A percentile compares a stretch with the other conserved stretches of the same genome.
Evolutionary conservation across 2,888 invertebrate genomes (phyloP).

Genomic region (Nymphalis urticae): DNA sequence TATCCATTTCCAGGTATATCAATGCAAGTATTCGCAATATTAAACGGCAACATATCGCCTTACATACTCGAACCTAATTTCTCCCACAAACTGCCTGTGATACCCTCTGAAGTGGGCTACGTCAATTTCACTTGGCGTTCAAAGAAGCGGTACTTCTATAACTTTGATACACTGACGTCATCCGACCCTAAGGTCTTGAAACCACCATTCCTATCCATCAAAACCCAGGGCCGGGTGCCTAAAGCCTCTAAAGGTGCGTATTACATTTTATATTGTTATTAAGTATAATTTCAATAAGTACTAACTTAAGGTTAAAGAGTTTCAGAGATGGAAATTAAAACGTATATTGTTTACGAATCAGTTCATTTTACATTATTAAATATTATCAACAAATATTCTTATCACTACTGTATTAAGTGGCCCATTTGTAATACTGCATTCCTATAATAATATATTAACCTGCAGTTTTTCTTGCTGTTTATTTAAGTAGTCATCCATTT

Average conservation of each 20-base stretch:
- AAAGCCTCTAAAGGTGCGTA: conserved; percentile 89
- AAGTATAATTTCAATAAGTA: not conserved
- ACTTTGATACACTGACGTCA: conserved; percentile 92
- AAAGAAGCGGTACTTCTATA: conserved; percentile 91
- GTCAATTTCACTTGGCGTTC: conserved; percentile 96
- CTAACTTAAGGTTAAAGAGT: too few relatives aligned
- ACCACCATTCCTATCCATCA: conserved; percentile 93
- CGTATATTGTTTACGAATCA: too few relatives aligned
- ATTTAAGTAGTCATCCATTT: too few relatives aligned
- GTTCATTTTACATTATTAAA: too few relatives aligned
- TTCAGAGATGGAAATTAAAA: too few relatives aligned
- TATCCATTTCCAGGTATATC: conserved; percentile 84
- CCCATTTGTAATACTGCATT: too few relatives aligned
- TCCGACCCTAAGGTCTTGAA: conserved; percentile 91
- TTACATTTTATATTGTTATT: not conserved
- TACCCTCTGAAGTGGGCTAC: conserved; percentile 94
- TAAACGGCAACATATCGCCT: conserved; percentile 91
- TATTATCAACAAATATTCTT: too few relatives aligned
- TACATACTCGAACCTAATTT: conserved; percentile 95
- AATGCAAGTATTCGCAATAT: conserved; percentile 94
- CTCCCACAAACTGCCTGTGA: conserved; percentile 93
- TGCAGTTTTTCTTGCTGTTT: too few relatives aligned
- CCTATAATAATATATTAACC: too few relatives aligned
- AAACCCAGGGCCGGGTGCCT: conserved; percentile 92
- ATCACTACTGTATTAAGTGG: too few relatives aligned